Evolutionary conservation across 30 jellyfish, hydroid and myxozoan genomes (phyloP), one percentile per base, ranked within the genome.

Genomic region (Hydractinia echinata): DNA sequence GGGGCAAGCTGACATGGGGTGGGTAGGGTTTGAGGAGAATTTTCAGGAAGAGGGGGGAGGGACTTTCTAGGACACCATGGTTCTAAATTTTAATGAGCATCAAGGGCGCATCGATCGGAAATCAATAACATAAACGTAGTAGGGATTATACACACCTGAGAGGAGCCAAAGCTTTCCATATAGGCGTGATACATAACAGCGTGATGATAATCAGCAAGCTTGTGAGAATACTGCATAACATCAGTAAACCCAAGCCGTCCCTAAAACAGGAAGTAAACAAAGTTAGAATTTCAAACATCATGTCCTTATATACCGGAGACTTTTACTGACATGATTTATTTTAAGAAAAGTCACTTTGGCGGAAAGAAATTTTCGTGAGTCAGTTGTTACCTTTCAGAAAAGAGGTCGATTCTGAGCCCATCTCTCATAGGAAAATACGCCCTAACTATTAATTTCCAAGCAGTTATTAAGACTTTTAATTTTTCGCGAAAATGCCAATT

Each of bases 151-250:
- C 92, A 55, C 58, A 94, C 99, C 92, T 94, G 81, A 94, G 96
- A 14, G 95, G 91, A 16, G 96, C 96, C 96, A 88, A 88, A 8
- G 99, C 96, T 76, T 94, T 94, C 99, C 99, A 94, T 53, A 94
- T 84, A 10, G 99, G 99, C 5, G 99, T 94, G 80, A 94, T 90
- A 66, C 99, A 94, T 48, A 94, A n/a, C 79, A 94, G 84, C 52
- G 81, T 77, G 71, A 85, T 61, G 10, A 79, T 58, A 6, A 94
- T 73, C 58, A 88, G 73, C 51, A 88, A 49, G 8, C 95, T 58
- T 52, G 87, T 84, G 53, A 94, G 85, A 81, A 94, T 49, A 11
- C 95, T 95, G 50, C 97, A 86, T 71, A 94, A 81, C 9, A 88
- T 84, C 44, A 85, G 84, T 67, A 94, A 81, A 4, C 96, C 84